These are phyloP conservation scores for Cnemophilus loriae DNA, from an alignment of 2,113 vertebrate genomes.

Conservation along the genomic window DNA sequence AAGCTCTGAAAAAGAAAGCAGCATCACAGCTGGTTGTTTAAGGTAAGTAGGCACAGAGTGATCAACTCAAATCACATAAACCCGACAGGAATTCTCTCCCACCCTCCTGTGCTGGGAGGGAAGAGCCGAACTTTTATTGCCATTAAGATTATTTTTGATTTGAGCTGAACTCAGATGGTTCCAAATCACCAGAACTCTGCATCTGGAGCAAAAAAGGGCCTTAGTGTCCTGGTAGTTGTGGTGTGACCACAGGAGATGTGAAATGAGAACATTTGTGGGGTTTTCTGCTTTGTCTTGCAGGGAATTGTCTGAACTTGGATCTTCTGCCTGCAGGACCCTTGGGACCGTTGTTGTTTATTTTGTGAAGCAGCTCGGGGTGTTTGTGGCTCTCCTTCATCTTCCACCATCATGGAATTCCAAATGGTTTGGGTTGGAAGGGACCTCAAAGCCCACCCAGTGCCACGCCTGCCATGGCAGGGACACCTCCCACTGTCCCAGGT, in stretches of 20 bases:
- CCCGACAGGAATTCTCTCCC: not conserved
- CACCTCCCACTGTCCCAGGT: not conserved
- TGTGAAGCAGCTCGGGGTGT: not conserved
- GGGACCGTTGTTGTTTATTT: accelerated
- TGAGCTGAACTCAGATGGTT: not conserved
- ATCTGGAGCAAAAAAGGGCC: too few species aligned
- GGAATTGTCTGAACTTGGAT: not conserved
- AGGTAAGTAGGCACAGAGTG: not conserved
- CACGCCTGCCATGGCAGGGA: not conserved
- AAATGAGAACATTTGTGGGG: not conserved
- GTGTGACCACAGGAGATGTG: not conserved
- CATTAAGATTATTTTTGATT: not conserved
- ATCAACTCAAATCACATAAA: not conserved
- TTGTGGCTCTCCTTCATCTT: not conserved
- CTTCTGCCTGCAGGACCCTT: not conserved
- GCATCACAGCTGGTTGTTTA: not conserved
- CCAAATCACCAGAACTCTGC: not conserved
- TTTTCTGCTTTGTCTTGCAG: not conserved
- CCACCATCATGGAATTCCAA: not conserved
- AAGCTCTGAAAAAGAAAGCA: not conserved
- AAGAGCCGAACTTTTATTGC: not conserved
- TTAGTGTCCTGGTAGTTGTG: too few species aligned
- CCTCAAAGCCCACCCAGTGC: accelerated
- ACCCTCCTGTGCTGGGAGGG: not conserved
- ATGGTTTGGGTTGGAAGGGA: accelerated